These are phyloP conservation scores for Dicerorhinus sumatrensis DNA, from an alignment of 2,113 vertebrate genomes.

Conservation along the genomic window DNA sequence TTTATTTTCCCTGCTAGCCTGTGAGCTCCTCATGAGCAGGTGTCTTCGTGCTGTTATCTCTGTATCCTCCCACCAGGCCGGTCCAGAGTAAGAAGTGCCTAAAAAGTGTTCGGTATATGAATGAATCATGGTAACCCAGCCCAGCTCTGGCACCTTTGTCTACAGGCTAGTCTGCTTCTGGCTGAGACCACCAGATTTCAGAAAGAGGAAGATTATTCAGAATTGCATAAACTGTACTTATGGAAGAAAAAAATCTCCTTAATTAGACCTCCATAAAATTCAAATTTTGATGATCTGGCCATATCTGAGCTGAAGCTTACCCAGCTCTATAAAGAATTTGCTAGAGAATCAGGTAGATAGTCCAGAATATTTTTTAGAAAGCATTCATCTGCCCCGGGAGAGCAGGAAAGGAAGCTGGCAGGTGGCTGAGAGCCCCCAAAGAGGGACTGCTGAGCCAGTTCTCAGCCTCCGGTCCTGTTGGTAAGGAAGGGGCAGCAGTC, in stretches of 20 bases:
- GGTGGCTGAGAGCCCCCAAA: background rate
- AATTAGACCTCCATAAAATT: background rate
- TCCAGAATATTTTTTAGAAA: background rate
- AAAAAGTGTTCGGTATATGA: background rate
- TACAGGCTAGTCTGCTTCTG: background rate
- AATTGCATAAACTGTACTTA: background rate
- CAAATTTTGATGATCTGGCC: background rate
- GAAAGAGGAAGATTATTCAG: background rate
- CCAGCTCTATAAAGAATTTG: background rate
- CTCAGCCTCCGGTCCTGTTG: background rate
- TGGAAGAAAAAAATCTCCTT: background rate
- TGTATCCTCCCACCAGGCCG: background rate
- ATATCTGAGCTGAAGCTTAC: background rate
- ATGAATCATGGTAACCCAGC: background rate
- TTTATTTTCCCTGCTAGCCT: constrained; percentile 38
- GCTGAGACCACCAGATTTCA: background rate
- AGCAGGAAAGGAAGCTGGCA: background rate
- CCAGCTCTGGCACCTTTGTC: background rate
- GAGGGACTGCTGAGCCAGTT: background rate
- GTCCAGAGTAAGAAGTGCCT: background rate
- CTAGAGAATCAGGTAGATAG: background rate
- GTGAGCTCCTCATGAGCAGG: constrained; percentile 57
- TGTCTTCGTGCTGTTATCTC: constrained; percentile 16
- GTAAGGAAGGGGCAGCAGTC: background rate
- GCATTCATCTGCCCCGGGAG: background rate